Conservation (phyloP, 2,797 vertebrate species). For the Sarcophilus harrisii region DNA sequence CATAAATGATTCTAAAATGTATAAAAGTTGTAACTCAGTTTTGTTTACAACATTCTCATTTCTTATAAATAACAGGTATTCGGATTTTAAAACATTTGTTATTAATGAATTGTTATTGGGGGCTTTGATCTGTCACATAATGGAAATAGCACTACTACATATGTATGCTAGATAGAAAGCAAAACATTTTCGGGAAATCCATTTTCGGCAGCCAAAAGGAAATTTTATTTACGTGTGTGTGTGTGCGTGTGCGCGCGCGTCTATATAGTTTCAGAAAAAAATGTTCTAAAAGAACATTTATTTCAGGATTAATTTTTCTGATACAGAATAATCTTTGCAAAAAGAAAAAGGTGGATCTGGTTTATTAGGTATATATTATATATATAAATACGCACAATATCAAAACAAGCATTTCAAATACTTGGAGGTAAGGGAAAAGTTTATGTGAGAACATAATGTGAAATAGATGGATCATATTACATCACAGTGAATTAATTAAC, state of each 20-base stretch:
- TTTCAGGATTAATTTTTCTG: conserved; percentile 79
- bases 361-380: conserved; percentile 80
- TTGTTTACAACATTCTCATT: conserved; percentile 38
- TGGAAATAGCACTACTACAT: conserved; percentile 73
- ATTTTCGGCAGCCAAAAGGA: conserved; percentile 76
- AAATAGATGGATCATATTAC: conserved; percentile 74
- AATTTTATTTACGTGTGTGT: conserved; percentile 9
- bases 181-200: conserved; percentile 78
- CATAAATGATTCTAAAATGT: conserved; percentile 44
- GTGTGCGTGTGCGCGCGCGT: too few relatives aligned
- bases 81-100: conserved; percentile 61
- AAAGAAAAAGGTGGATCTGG: conserved; percentile 75
- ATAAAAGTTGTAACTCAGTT: conserved; percentile 66
- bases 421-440: conserved; percentile 73
- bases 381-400: conserved; percentile 65
- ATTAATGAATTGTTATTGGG: conserved; percentile 75
- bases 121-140: conserved; percentile 71
- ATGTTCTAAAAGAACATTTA: conserved; percentile 78
- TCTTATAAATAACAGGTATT: neutral
- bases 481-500: conserved; percentile 77
- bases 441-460: conserved; percentile 54
- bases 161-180: conserved; percentile 78
- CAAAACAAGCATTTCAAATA: conserved; percentile 78
- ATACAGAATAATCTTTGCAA: conserved; percentile 71
- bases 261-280: conserved; percentile 80